Evolutionary conservation across 2,113 vertebrate species (phyloP).

Genomic region (Neotoma lepida): DNA sequence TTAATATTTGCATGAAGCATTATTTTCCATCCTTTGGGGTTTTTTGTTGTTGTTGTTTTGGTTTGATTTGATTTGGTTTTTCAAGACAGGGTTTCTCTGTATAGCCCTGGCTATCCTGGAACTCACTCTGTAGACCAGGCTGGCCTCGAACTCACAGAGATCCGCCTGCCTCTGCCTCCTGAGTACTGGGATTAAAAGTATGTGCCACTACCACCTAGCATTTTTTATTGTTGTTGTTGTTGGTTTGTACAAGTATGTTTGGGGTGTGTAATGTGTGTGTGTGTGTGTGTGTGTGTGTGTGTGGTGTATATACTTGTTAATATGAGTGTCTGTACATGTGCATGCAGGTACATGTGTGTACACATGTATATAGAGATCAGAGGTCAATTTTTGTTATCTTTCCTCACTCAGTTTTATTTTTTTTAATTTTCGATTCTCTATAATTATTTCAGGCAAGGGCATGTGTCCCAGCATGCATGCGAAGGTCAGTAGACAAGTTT

Average conservation of each 20-base stretch:
- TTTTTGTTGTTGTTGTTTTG: not conserved
- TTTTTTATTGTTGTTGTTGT: not conserved
- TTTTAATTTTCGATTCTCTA: not conserved
- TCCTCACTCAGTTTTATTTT: not conserved
- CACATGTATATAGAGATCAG: not conserved
- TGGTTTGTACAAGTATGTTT: not conserved
- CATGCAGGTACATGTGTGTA: not conserved
- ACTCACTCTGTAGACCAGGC: not conserved
- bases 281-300: not conserved
- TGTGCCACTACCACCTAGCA: not conserved
- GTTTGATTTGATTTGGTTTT: not conserved
- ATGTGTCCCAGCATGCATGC: not conserved
- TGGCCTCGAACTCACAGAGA: not conserved
- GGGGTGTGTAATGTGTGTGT: not conserved
- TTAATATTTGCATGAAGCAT: not conserved
- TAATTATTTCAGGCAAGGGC: not conserved
- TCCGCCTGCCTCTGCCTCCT: no score
- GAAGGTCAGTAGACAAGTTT: not conserved
- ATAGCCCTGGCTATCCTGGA: not conserved
- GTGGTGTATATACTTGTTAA: not conserved
- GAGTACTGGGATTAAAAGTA: not conserved
- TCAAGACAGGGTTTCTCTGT: not conserved
- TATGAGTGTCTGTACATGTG: not conserved
- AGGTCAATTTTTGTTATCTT: not conserved
- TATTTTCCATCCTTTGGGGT: not conserved